phyloP scores from a whole-genome alignment of 1,140 invertebrate species.

The Hydropsyche tenuis region DNA sequence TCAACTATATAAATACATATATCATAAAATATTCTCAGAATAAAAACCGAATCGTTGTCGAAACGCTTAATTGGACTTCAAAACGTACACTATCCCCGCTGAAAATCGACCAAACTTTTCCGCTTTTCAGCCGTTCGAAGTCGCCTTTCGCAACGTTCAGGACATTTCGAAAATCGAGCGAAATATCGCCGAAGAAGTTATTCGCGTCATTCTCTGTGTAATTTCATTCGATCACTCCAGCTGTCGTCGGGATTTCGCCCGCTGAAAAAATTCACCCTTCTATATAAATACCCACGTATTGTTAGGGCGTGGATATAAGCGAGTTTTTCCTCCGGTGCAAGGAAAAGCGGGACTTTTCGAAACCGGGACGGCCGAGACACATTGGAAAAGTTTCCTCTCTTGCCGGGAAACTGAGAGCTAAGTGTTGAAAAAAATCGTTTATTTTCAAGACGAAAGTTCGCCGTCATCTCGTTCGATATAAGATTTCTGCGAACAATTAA shows the following conservation, averaged over 20 bases:
- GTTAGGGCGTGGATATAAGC: too few species aligned
- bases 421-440: neutral
- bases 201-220: conserved; percentile 9
- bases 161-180: too few species aligned
- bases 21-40: neutral
- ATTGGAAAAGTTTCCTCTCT: neutral
- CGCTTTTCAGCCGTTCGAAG: too few species aligned
- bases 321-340: neutral
- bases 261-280: neutral
- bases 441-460: neutral
- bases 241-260: neutral
- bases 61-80: neutral
- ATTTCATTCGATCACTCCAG: conserved; percentile 19
- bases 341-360: neutral
- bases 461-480: neutral
- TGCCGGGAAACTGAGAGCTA: neutral
- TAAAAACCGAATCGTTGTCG: neutral
- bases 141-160: too few species aligned
- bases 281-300: too few species aligned
- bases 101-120: too few species aligned
- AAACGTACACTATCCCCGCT: too few species aligned
- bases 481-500: conserved; percentile 5
- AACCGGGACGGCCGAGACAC: neutral
- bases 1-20: neutral
- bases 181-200: neutral